phyloP scores from a whole-genome alignment of 2,113 vertebrate genomes.

The Platysternon megacephalum region DNA sequence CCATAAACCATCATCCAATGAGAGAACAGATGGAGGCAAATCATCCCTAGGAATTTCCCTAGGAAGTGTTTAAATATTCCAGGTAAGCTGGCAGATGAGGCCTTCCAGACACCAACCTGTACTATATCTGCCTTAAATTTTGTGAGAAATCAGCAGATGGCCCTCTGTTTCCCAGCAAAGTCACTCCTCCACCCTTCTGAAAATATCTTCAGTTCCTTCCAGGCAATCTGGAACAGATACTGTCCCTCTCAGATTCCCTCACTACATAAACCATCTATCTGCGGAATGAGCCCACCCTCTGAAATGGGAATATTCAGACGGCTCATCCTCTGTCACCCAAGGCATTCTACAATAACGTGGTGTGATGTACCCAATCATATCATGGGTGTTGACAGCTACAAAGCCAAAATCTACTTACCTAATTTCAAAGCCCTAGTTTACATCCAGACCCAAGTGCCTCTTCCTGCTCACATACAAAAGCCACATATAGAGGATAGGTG shows the following conservation, averaged over 20 bases:
- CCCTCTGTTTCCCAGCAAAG: fast-evolving
- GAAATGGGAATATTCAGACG: neutral
- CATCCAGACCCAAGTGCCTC: neutral
- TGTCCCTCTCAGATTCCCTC: fast-evolving
- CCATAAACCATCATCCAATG: neutral
- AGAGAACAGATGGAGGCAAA: neutral
- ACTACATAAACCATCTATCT: neutral
- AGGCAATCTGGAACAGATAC: neutral
- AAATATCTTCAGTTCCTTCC: neutral
- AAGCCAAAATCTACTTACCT: neutral
- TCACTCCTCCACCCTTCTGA: neutral
- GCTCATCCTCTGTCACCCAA: neutral
- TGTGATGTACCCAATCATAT: neutral
- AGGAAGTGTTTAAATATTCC: fast-evolving
- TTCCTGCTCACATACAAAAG: neutral
- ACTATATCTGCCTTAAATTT: fast-evolving
- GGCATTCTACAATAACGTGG: neutral
- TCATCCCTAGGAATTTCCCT: neutral
- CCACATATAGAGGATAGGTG: fast-evolving
- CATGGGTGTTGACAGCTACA: neutral
- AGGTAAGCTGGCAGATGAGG: neutral
- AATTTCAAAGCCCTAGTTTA: neutral
- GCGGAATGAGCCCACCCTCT: neutral
- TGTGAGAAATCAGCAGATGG: fast-evolving
- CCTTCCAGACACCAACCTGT: neutral